Evolutionary conservation across 2,797 vertebrate genomes (phyloP).

Genomic region (Microcaecilia unicolor): DNA sequence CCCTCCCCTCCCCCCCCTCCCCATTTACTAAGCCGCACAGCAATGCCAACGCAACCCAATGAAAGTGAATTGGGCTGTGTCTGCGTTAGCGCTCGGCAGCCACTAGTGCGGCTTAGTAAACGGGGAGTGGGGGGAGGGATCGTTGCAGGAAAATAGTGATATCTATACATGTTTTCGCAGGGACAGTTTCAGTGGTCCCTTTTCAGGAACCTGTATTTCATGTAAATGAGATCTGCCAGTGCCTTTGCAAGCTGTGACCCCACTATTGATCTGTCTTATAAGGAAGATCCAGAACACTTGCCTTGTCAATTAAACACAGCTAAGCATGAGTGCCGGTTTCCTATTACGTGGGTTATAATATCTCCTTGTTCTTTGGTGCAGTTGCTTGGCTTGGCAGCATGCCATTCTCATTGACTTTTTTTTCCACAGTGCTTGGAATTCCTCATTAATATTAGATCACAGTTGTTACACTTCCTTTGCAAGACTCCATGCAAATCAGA

Average conservation of each 20-base stretch:
- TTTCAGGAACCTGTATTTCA: too few species aligned
- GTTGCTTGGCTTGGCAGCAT: conserved; percentile 10
- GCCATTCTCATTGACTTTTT: conserved; percentile 31
- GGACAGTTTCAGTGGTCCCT: too few species aligned
- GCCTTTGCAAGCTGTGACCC: background rate
- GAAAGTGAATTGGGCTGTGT: too few species aligned
- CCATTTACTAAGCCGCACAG: too few species aligned
- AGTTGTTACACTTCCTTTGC: conserved; percentile 4
- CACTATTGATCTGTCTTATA: background rate
- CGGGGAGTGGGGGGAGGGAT: too few species aligned
- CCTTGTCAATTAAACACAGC: background rate
- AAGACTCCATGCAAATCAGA: background rate
- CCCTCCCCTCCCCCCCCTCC: too few species aligned
- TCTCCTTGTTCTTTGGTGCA: background rate
- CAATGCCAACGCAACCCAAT: too few species aligned
- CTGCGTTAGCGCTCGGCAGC: too few species aligned
- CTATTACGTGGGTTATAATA: conserved; percentile 7
- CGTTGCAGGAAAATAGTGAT: too few species aligned
- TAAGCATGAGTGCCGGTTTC: conserved; percentile 12
- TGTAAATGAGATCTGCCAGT: background rate
- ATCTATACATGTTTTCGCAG: too few species aligned
- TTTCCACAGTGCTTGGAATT: conserved; percentile 8
- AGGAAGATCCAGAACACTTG: background rate
- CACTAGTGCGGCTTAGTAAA: too few species aligned
- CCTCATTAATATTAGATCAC: background rate